These are phyloP conservation scores for Macroglossus sobrinus DNA, from an alignment of 2,113 vertebrate genomes.

Conservation along the genomic window DNA sequence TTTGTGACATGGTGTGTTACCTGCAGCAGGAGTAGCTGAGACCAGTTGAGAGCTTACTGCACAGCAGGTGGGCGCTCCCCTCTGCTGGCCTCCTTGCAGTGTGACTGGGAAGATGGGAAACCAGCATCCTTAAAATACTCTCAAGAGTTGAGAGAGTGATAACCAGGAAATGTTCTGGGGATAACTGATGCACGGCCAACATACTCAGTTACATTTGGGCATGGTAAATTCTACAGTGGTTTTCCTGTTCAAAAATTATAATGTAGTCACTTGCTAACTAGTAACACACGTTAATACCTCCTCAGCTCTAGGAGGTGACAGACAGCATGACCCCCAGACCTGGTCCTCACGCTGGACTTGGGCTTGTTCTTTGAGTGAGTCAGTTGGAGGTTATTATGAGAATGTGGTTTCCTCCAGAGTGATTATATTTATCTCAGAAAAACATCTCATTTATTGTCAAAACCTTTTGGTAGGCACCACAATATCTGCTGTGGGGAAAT, in stretches of 20 bases:
- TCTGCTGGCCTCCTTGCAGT: not conserved
- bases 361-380: not conserved
- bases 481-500: not conserved
- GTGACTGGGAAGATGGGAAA: not conserved
- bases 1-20: not conserved
- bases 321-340: not conserved
- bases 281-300: not conserved
- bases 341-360: not conserved
- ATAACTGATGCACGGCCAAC: not conserved
- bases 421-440: conserved; percentile 27
- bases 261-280: not conserved
- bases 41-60: not conserved
- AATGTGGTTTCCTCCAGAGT: not conserved
- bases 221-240: not conserved
- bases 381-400: not conserved
- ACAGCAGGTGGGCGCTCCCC: not conserved
- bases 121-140: not conserved
- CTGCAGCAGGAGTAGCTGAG: not conserved
- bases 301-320: not conserved
- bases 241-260: not conserved
- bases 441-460: not conserved
- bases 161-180: not conserved
- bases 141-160: not conserved
- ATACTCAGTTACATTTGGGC: not conserved
- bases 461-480: not conserved